Percentiles rank a stretch among this genome's conserved stretches.
Conservation (phyloP, 1,140 invertebrate genomes). For the Yoshiicerus persimilis region DNA sequence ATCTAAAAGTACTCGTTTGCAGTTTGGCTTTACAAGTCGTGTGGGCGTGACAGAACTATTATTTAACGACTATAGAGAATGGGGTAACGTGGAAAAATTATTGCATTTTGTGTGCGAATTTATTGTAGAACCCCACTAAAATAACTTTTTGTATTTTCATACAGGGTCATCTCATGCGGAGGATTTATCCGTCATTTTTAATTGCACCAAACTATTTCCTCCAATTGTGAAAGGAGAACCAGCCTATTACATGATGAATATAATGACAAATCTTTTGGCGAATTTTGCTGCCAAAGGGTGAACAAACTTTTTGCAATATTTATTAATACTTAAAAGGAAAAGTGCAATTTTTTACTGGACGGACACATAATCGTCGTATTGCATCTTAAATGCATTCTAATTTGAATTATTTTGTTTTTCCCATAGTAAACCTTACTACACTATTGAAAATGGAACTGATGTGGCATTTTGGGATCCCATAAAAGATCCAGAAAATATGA, state of each 20-base stretch:
- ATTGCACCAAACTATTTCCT: background rate
- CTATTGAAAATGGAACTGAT: background rate
- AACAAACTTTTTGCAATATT: background rate
- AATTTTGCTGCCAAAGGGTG: conserved; percentile 20
- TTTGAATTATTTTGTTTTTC: background rate
- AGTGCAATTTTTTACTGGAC: background rate
- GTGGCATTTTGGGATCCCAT: background rate
- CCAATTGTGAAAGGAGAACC: background rate
- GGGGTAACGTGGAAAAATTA: background rate
- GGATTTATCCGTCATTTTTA: background rate
- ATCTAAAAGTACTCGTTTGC: too few relatives aligned
- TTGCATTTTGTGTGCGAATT: background rate
- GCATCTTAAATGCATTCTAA: background rate
- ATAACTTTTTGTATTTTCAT: background rate
- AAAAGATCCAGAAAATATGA: background rate
- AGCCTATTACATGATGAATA: background rate
- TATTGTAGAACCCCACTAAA: background rate
- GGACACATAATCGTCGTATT: background rate
- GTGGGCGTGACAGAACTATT: background rate
- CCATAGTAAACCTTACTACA: background rate
- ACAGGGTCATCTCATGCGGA: background rate
- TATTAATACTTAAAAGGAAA: background rate
- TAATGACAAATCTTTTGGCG: background rate
- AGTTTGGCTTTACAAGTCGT: background rate
- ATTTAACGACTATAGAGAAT: background rate